These are phyloP conservation scores for Euura lappo DNA, from an alignment of 1,140 invertebrate genomes.

Conservation along the genomic window DNA sequence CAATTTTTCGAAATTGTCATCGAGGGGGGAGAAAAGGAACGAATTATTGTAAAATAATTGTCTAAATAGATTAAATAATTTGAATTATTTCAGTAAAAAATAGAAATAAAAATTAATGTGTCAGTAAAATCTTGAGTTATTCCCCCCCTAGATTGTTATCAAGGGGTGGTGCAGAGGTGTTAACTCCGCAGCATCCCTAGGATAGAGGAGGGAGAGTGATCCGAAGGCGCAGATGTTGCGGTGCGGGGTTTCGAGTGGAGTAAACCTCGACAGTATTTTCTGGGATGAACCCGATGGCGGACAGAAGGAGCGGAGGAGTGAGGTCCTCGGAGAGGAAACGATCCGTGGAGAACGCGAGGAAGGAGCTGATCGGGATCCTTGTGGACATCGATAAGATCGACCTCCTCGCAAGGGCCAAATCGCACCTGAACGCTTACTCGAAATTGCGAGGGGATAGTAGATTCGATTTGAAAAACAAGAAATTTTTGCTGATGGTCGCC, in stretches of 20 bases:
- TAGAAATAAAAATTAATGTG: neutral
- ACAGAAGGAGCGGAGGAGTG: conserved; percentile 11
- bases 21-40: too few relatives aligned
- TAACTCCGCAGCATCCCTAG: conserved; percentile 25
- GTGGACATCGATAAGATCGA: conserved; percentile 29
- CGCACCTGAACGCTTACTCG: conserved; percentile 23
- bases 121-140: neutral
- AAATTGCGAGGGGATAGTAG: conserved; percentile 34
- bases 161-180: neutral
- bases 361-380: conserved; percentile 35
- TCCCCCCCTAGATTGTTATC: neutral
- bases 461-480: too few relatives aligned
- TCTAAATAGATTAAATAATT: neutral
- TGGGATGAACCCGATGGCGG: conserved; percentile 34
- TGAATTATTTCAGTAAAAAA: neutral
- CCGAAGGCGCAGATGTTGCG: conserved; percentile 35
- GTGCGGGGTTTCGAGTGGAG: conserved; percentile 25
- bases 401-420: conserved; percentile 20
- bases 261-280: conserved; percentile 27
- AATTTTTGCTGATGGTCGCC: too few relatives aligned
- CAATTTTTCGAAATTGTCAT: too few relatives aligned
- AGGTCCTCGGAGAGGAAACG: conserved; percentile 19
- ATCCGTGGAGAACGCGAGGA: conserved; percentile 33
- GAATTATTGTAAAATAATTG: neutral
- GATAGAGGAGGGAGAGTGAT: conserved; percentile 28